Base-by-base conservation (phyloP, 2,113 vertebrate species). In the Melanostigma gelatinosum region DNA sequence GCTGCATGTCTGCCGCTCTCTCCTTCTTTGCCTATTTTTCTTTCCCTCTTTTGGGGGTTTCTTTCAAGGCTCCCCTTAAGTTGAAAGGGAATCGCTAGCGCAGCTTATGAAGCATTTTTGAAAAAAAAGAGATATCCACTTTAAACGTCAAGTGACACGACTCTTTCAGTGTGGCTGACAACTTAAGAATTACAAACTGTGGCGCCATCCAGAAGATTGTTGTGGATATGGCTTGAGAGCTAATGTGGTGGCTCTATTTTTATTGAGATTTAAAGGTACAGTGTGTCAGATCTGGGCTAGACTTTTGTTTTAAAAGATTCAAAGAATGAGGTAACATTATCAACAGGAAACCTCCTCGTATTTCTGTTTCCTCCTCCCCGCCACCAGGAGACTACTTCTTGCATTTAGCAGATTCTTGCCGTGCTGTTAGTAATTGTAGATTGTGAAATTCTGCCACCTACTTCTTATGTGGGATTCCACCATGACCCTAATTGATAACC, bases 51-150 rank as follows among this genome's bases (percentile, higher is more conserved):
- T 66, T 4, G 34, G 32, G 36, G 55, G 69, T 9, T 4, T 84
- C 83, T 86, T 83, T 78, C 62, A 77, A 85, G 50, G 50, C 77
- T 66, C 82, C 55, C 64, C 46, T 62, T 27, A 48, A 65, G 67
- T 87, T 76, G 29, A 74, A 79, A 88, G 83, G 65, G 57, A 87
- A 87, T 79, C 4, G 38, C 60, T 88, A 68, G 54, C 71, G 40
- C 20, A 44, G 32, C 54, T 81, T 69, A 72, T 77, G 71, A 83
- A 72, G 68, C 54, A 24, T 87, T 85, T 85, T 72, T 78, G 32
- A 62, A 34, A 34, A 62, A 77, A 69, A 44, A 42, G 29, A 79
- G 38, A 79, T 65, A 72, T 22, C 61, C 58, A 72, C 69, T 79
- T 83, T 75, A 18, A 54, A 80, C 65, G 74, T 80, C 79, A 79